Percentiles rank a stretch among this genome's conserved stretches.
These are phyloP conservation scores for Brassicogethes aeneus DNA, from an alignment of 2,888 invertebrate genomes.

Conservation along the genomic window DNA sequence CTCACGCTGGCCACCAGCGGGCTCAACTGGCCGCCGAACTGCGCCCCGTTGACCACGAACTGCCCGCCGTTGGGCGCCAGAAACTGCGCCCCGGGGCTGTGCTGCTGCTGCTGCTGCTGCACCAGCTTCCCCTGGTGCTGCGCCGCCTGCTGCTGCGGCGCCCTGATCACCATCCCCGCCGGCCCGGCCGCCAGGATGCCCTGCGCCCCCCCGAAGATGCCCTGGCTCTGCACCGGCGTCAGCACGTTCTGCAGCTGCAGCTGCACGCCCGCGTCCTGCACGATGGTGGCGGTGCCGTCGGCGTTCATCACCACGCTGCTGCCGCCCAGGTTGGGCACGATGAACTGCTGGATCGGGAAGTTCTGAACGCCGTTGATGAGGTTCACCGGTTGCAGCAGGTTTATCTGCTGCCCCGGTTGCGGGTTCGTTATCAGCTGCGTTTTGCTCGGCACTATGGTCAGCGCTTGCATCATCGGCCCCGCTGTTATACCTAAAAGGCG, in stretches of 20 bases:
- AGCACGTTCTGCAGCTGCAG: constrained; percentile 70
- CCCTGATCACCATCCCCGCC: constrained; percentile 69
- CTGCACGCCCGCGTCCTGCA: constrained; percentile 66
- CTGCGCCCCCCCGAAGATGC: constrained; percentile 54
- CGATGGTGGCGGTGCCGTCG: constrained; percentile 59
- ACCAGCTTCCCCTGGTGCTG: constrained; percentile 65
- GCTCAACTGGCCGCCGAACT: constrained; percentile 68
- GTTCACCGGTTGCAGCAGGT: constrained; percentile 74
- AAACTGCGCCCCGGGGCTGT: constrained; percentile 61
- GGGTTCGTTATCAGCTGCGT: constrained; percentile 56
- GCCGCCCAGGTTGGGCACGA: constrained; percentile 70
- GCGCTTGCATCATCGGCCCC: constrained; percentile 63
- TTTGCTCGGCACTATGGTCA: constrained; percentile 70
- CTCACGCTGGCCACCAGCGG: constrained; percentile 68
- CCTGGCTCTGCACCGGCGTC: constrained; percentile 60
- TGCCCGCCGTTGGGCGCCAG: constrained; percentile 65
- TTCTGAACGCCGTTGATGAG: constrained; percentile 68
- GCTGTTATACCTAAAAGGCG: no score
- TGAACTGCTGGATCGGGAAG: constrained; percentile 74
- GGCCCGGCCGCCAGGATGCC: constrained; percentile 59
- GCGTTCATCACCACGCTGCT: constrained; percentile 75
- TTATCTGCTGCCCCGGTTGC: constrained; percentile 51
- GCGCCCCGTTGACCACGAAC: constrained; percentile 65
- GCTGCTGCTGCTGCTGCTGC: constrained; percentile 48
- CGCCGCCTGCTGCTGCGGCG: constrained; percentile 64